These are phyloP conservation scores for Lacanobia wlatinum DNA, from an alignment of 2,888 invertebrate genomes.

Conservation along the genomic window DNA sequence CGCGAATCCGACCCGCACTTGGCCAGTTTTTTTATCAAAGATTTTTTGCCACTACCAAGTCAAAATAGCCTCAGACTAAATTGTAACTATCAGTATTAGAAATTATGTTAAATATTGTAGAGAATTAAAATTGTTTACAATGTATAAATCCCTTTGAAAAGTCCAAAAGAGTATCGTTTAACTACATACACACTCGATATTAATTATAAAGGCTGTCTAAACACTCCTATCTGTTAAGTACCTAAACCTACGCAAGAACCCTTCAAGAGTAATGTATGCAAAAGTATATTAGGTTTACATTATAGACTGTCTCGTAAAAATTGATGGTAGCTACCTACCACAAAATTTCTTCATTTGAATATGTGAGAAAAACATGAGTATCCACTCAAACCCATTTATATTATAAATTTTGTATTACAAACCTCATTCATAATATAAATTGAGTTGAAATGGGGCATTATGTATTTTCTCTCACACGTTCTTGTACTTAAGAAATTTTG, in stretches of 20 bases:
- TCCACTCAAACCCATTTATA: slow-evolving; percentile 53
- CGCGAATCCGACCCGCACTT: too few relatives aligned
- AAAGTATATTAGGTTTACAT: slow-evolving; percentile 17
- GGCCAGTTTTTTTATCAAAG: not conserved
- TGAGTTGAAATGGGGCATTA: slow-evolving; percentile 52
- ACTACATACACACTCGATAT: not conserved
- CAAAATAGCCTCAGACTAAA: not conserved
- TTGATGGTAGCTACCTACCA: slow-evolving; percentile 46
- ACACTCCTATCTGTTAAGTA: not conserved
- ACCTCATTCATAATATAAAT: slow-evolving; percentile 55
- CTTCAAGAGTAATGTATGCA: slow-evolving; percentile 22
- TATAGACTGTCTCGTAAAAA: slow-evolving; percentile 38
- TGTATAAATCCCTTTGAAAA: too few relatives aligned
- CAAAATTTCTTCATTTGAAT: slow-evolving; percentile 55
- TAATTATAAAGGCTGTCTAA: slow-evolving; percentile 11
- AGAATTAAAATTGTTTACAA: too few relatives aligned
- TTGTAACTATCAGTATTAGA: too few relatives aligned
- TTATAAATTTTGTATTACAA: slow-evolving; percentile 58
- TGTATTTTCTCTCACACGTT: slow-evolving; percentile 53
- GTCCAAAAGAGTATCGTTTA: not conserved
- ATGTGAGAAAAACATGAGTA: slow-evolving; percentile 53
- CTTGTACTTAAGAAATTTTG: slow-evolving; percentile 34
- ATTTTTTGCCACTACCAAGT: not conserved
- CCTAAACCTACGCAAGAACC: slow-evolving; percentile 10
- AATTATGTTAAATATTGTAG: too few relatives aligned